Conservation (phyloP, 2,888 invertebrate species). For the Nephrotoma appendiculata region DNA sequence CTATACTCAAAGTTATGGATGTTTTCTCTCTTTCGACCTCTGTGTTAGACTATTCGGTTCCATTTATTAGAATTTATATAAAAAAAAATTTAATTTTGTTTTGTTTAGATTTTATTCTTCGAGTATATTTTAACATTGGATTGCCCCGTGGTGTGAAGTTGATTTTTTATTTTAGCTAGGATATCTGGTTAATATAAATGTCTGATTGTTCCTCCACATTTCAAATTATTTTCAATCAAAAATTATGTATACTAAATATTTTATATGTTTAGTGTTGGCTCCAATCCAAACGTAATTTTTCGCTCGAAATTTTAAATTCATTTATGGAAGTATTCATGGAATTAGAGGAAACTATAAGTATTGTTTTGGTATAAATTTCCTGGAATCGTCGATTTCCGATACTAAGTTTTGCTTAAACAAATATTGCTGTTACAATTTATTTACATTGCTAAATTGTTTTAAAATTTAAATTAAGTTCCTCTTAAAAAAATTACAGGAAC, state of each 20-base stretch:
- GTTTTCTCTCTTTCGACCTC: background rate
- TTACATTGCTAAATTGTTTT: no score
- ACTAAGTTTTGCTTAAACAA: no score
- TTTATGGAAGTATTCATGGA: background rate
- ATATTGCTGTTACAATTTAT: no score
- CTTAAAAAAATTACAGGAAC: no score
- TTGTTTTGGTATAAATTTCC: background rate
- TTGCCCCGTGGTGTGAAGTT: background rate
- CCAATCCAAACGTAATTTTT: background rate
- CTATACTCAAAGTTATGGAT: background rate
- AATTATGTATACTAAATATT: background rate
- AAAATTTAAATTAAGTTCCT: no score
- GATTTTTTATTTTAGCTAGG: background rate
- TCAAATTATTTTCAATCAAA: background rate
- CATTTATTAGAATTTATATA: background rate
- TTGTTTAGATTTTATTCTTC: background rate
- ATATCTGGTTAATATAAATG: background rate
- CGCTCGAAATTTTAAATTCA: no score
- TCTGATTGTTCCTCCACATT: background rate
- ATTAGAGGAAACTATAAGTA: background rate
- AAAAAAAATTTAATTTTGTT: background rate
- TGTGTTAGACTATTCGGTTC: background rate
- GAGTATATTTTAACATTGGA: background rate
- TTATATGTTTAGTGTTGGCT: background rate
- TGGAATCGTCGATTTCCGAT: background rate